phyloP scores from a whole-genome alignment of 2,888 invertebrate genomes.

The Callyntrura sp. region DNA sequence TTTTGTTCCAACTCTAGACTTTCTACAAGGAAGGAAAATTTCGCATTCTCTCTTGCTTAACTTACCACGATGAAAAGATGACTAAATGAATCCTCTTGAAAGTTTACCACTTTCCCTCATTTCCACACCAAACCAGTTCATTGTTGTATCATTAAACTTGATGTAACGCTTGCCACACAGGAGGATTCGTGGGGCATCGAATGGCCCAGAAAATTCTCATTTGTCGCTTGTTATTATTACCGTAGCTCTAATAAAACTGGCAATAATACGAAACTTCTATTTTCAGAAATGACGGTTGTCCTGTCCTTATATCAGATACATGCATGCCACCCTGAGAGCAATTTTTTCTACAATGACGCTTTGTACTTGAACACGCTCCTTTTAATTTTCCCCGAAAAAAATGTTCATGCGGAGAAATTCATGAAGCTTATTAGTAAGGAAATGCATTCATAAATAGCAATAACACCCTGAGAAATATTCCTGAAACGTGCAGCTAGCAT shows the following conservation, averaged over 20 bases:
- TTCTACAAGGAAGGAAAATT: no score
- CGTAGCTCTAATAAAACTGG: conserved; percentile 44
- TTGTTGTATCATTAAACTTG: conserved; percentile 6
- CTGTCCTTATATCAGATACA: not conserved
- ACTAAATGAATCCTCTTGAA: not conserved
- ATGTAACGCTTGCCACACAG: not conserved
- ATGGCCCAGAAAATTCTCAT: not conserved
- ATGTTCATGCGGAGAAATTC: no score
- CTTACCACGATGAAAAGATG: no score
- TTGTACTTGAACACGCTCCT: not conserved
- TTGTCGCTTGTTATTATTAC: conserved; percentile 15
- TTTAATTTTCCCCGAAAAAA: conserved; percentile 23
- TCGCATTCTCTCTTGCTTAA: conserved; percentile 3
- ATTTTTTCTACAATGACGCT: not conserved
- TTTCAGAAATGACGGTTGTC: conserved; percentile 15
- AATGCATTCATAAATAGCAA: no score
- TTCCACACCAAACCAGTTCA: not conserved
- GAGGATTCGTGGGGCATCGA: not conserved
- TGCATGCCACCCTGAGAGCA: not conserved
- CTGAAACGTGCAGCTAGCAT: no score
- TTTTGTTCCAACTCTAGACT: no score
- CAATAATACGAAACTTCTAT: conserved; percentile 35
- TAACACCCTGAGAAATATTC: no score
- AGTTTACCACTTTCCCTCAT: not conserved
- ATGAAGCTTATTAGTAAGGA: no score